A percentile compares a stretch with the other conserved stretches of the same genome.
Conservation (phyloP, 2,888 invertebrate genomes). For the Brachyptera risi region DNA sequence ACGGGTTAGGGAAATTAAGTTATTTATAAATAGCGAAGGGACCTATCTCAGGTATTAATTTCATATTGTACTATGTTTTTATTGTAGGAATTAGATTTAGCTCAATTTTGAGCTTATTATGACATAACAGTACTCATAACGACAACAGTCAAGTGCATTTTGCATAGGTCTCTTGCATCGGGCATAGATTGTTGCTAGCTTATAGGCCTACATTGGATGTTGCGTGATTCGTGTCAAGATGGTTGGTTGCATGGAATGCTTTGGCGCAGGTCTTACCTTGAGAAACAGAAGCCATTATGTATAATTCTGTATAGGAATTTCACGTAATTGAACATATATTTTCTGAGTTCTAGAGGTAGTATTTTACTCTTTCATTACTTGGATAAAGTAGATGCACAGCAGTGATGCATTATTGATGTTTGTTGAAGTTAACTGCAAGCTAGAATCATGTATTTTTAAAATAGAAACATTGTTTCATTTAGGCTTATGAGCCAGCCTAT, state of each 20-base stretch:
- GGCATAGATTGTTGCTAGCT: slow-evolving; percentile 33
- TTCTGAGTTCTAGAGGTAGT: neutral
- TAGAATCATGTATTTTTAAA: too few species aligned
- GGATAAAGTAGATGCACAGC: too few species aligned
- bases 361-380: too few species aligned
- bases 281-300: slow-evolving; percentile 27
- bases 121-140: neutral
- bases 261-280: slow-evolving; percentile 39
- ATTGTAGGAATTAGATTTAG: neutral
- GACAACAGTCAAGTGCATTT: slow-evolving; percentile 14
- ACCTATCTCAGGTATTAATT: slow-evolving; percentile 37
- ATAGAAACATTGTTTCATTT: too few species aligned
- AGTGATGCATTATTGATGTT: too few species aligned
- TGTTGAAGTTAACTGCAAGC: too few species aligned
- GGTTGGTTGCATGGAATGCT: slow-evolving; percentile 41
- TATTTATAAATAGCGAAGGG: slow-evolving; percentile 40
- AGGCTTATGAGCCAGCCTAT: too few species aligned
- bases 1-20: slow-evolving; percentile 40
- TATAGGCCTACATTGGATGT: slow-evolving; percentile 35
- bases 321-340: neutral
- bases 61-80: slow-evolving; percentile 14
- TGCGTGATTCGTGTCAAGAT: slow-evolving; percentile 42
- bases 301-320: slow-evolving; percentile 7
- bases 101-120: neutral
- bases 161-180: slow-evolving; percentile 30